A percentile compares a stretch with the other conserved stretches of the same genome.
phyloP scores from a whole-genome alignment of 2,797 vertebrate genomes.

The Hippopotamyrus pictus region DNA sequence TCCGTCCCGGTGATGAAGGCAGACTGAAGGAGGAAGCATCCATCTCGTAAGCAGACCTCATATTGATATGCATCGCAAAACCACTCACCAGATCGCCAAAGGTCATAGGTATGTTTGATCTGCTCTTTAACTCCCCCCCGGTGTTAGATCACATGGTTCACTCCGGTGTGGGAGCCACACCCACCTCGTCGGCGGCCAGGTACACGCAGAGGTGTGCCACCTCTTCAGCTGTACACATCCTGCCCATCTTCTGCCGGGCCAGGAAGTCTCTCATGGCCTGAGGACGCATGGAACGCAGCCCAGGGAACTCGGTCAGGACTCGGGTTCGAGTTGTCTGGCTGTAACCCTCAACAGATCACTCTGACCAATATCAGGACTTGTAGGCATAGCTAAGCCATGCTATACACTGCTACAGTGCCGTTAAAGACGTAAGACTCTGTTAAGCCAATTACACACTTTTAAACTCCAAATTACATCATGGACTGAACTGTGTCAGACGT shows the following conservation, averaged over 20 bases:
- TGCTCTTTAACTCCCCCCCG: neutral
- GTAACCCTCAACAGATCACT: neutral
- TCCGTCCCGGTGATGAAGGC: slow-evolving; percentile 85
- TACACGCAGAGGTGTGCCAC: slow-evolving; percentile 86
- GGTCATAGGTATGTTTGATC: neutral
- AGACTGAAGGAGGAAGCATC: slow-evolving; percentile 63
- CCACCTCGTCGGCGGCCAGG: slow-evolving; percentile 90
- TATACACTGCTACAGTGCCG: neutral
- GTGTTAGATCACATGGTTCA: neutral
- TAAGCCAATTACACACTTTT: neutral
- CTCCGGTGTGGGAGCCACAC: slow-evolving; percentile 21
- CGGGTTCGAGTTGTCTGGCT: neutral
- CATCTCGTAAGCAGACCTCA: neutral
- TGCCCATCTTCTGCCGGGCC: slow-evolving; percentile 81
- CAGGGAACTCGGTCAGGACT: neutral
- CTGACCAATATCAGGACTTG: neutral
- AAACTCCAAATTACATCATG: neutral
- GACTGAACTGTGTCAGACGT: neutral
- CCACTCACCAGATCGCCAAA: neutral
- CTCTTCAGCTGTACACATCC: slow-evolving; percentile 86
- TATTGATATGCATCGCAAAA: neutral
- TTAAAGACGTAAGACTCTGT: neutral
- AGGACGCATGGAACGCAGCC: neutral
- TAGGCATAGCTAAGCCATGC: neutral
- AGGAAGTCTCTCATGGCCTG: slow-evolving; percentile 83